These are phyloP conservation scores for Pica pica DNA, from an alignment of 2,113 vertebrate genomes.

Conservation along the genomic window DNA sequence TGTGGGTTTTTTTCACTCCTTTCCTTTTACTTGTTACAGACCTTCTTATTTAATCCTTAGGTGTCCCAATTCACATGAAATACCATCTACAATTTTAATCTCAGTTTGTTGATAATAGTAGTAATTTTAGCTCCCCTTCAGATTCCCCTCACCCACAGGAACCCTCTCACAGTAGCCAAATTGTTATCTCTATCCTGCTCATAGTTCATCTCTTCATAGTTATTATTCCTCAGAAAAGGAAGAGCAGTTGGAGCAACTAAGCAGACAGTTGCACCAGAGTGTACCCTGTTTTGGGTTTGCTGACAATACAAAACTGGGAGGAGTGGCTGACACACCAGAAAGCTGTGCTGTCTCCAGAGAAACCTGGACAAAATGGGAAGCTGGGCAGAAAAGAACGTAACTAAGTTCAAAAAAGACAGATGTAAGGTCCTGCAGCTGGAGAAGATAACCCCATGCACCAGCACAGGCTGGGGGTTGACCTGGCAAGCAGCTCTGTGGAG, in stretches of 20 bases:
- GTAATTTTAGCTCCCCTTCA: neutral
- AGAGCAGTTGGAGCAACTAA: neutral
- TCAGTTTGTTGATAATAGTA: neutral
- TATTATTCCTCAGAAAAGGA: neutral
- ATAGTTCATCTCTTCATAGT: neutral
- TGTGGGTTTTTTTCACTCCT: fast-evolving
- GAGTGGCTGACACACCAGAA: neutral
- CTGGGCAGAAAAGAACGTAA: neutral
- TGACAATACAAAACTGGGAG: neutral
- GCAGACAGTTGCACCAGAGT: too few relatives aligned
- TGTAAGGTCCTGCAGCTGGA: neutral
- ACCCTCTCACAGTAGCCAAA: neutral
- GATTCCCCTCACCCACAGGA: neutral
- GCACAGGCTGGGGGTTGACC: fast-evolving
- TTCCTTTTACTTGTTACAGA: neutral
- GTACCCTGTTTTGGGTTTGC: neutral
- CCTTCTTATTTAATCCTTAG: neutral
- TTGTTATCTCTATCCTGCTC: neutral
- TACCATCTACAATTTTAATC: neutral
- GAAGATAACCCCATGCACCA: neutral
- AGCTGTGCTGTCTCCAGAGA: neutral
- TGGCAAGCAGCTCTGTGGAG: neutral
- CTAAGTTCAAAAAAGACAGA: neutral
- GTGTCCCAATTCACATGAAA: neutral
- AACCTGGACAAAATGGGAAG: neutral